Evolutionary conservation across 2,888 invertebrate genomes (phyloP).

Genomic region (Eubasilissa splendida): DNA sequence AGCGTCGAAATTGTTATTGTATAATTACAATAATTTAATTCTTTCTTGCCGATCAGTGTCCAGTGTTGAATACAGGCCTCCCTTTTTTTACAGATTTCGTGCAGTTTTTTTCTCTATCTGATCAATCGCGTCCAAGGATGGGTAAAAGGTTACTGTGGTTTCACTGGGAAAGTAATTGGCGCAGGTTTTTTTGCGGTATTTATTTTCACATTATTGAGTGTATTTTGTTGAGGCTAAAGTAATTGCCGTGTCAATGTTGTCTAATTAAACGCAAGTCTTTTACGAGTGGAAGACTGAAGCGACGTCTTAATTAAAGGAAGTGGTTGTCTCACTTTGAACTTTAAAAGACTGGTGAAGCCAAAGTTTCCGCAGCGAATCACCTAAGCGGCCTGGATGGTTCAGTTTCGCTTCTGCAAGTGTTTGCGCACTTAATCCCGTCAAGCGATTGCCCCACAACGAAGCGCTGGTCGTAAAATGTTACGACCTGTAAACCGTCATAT

Average conservation of each 20-base stretch:
- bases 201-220: conserved; percentile 2
- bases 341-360: no score
- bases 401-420: neutral
- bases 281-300: no score
- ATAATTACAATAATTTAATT: no score
- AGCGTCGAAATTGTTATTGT: no score
- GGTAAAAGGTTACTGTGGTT: no score
- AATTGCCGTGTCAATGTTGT: conserved; percentile 20
- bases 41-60: no score
- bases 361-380: neutral
- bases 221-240: neutral
- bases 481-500: conserved; percentile 23
- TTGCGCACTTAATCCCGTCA: neutral
- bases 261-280: conserved; percentile 1
- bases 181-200: neutral
- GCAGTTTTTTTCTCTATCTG: no score
- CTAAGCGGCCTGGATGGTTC: neutral
- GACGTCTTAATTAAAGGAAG: no score
- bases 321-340: no score
- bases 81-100: no score
- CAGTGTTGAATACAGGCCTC: no score
- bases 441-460: neutral
- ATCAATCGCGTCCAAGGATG: no score
- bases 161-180: neutral
- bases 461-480: conserved; percentile 20